Evolutionary conservation across 2,888 invertebrate species (phyloP), one percentile per base, ranked within the genome.

Genomic region (Osedax fenrisi): DNA sequence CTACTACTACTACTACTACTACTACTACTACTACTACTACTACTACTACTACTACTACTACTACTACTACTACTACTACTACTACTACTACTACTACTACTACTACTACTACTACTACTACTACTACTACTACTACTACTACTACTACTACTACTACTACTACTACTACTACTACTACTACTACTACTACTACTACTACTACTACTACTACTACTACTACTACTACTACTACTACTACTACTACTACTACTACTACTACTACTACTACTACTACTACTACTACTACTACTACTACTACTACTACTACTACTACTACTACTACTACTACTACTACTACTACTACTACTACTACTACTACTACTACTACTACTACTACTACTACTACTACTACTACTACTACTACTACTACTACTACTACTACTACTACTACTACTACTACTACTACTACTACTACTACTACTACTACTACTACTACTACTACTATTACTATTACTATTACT

Each of bases 21-120:
- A 56, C 56, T 56, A 0, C 56, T 56, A 56, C 56, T 56, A 56
- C 0, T 56, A 56, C 56, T 56, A 56, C 56, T 56, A 56, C 56
- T 56, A 56, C 56, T 0, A 56, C 56, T 0, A 56, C 56, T 0
- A 56, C 56, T 0, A 56, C 56, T 56, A 56, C 56, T 56, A 56
- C 56, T 56, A 56, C 56, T 56, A 56, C 56, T 56, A 56, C 56
- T 56, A 0, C 56, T 56, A 56, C 56, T 56, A 56, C 56, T 56
- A 56, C 56, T 56, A 56, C 56, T 56, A 56, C 56, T 56, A 56
- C 56, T 56, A 56, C 56, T 64, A 64, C 21, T 64, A 64, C 21
- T 1, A 64, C 21, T 1, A 64, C 21, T 23, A 64, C 21, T 23
- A 64, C 13, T 23, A 64, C 21, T 23, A 64, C 21, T 23, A 64